phyloP scores from a whole-genome alignment of 2,797 vertebrate species.

The Acanthurus leucopareius region DNA sequence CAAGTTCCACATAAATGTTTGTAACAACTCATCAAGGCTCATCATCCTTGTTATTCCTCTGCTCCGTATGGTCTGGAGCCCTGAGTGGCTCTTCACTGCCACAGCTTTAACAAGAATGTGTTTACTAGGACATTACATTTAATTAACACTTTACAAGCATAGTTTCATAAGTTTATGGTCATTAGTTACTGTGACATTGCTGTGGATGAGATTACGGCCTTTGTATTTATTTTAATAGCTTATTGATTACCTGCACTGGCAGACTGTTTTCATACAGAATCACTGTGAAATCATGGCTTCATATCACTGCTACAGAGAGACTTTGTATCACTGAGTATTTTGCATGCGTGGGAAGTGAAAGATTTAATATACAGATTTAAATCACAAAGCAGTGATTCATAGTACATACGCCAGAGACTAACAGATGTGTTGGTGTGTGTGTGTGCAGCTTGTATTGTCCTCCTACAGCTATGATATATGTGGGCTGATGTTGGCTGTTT shows the following conservation, averaged over 20 bases:
- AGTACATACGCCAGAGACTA: neutral
- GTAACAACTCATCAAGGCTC: neutral
- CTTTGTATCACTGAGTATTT: conserved; percentile 1
- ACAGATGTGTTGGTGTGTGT: conserved; percentile 9
- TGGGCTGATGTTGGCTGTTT: neutral
- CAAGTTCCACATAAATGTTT: neutral
- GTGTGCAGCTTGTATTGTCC: neutral
- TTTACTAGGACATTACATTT: neutral
- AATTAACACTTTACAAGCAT: neutral
- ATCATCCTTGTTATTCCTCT: neutral
- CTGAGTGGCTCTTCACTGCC: neutral
- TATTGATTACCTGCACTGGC: conserved; percentile 28
- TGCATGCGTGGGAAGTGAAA: conserved; percentile 19
- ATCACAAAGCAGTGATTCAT: conserved; percentile 16
- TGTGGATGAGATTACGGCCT: conserved; percentile 3
- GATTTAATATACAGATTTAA: conserved; percentile 32
- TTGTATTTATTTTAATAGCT: conserved; percentile 9
- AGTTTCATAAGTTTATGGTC: conserved; percentile 4
- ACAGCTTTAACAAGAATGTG: neutral
- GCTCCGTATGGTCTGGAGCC: neutral
- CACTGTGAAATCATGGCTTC: conserved; percentile 22
- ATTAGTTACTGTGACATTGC: neutral
- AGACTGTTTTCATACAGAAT: conserved; percentile 33
- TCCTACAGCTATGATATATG: neutral
- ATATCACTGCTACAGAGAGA: conserved; percentile 6